phyloP scores from a whole-genome alignment of 2,888 invertebrate genomes.

The Morinoia aosen region DNA sequence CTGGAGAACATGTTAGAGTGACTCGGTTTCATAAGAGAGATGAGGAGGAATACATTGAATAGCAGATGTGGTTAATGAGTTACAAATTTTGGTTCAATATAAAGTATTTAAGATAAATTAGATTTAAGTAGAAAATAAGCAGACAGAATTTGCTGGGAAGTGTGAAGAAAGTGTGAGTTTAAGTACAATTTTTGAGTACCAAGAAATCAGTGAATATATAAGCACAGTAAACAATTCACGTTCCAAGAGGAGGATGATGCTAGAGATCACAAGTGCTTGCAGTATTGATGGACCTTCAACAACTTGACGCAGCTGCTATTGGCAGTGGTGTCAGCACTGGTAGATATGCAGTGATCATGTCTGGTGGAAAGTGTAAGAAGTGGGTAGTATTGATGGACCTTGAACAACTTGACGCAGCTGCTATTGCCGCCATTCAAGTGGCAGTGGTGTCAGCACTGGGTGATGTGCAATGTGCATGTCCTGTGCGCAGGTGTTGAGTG shows the following conservation, averaged over 20 bases:
- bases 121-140: background rate
- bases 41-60: background rate
- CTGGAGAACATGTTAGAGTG: background rate
- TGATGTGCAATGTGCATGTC: background rate
- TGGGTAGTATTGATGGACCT: no score
- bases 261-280: background rate
- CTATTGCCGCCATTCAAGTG: no score
- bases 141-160: background rate
- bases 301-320: background rate
- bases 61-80: background rate
- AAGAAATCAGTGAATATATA: background rate
- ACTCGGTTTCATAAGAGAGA: background rate
- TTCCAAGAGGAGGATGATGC: no score
- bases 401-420: no score
- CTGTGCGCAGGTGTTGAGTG: slow-evolving; percentile 12
- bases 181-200: background rate
- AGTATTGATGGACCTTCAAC: background rate
- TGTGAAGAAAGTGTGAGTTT: background rate
- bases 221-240: background rate
- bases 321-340: background rate
- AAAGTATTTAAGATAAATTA: background rate
- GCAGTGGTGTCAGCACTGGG: no score
- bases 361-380: background rate
- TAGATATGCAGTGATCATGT: background rate
- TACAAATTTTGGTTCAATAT: no score